These are phyloP conservation scores for Myopa tessellatipennis DNA, from an alignment of 2,888 invertebrate genomes.

Conservation along the genomic window DNA sequence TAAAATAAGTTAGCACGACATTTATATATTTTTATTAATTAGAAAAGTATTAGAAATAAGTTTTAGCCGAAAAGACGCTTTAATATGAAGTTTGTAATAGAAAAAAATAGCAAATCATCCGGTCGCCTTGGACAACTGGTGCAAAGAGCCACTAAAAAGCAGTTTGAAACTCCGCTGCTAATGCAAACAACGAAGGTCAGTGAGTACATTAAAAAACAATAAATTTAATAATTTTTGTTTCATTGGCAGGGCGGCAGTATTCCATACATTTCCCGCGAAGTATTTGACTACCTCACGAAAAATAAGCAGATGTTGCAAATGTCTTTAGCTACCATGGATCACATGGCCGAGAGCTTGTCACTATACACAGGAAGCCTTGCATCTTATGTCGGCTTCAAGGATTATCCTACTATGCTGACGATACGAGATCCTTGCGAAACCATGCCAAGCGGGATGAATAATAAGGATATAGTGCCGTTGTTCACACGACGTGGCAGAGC, in stretches of 20 bases:
- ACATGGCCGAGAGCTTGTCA: constrained; percentile 75
- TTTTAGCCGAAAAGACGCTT: neutral
- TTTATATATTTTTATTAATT: too few species aligned
- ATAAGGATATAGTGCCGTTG: constrained; percentile 77
- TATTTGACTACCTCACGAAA: constrained; percentile 74
- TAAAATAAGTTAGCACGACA: too few species aligned
- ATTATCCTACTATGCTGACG: constrained; percentile 68
- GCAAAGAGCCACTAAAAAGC: constrained; percentile 69
- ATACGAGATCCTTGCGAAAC: constrained; percentile 74
- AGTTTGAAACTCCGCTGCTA: constrained; percentile 79
- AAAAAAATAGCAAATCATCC: constrained; percentile 71
- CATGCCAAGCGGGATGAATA: constrained; percentile 79
- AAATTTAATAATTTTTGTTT: neutral
- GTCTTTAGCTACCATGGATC: constrained; percentile 77
- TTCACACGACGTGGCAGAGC: constrained; percentile 85
- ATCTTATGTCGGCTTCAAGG: constrained; percentile 76
- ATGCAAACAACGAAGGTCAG: constrained; percentile 75
- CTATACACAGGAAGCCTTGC: constrained; percentile 75
- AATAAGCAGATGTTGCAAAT: constrained; percentile 76
- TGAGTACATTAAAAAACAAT: neutral
- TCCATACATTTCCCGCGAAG: constrained; percentile 84
- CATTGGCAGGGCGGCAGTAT: constrained; percentile 80
- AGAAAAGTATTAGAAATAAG: too few species aligned
- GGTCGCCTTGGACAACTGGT: constrained; percentile 78
- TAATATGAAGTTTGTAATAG: constrained; percentile 79